Base-by-base conservation (phyloP, 1,140 invertebrate species). In the Aphelinus atriplicis region DNA sequence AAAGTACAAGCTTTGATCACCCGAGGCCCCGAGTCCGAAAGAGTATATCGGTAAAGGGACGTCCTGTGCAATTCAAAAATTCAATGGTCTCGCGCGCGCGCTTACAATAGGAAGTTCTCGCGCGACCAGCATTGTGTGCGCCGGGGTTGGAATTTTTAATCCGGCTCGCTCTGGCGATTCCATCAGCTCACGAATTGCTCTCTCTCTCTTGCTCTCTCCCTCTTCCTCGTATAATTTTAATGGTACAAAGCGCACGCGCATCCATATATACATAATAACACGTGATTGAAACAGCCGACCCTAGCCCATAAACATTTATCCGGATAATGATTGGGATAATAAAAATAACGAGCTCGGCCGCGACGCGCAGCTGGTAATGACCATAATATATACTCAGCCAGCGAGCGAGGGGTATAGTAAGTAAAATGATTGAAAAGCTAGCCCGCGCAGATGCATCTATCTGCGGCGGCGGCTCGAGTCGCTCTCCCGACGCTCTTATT, bases 281-380 rank as follows among this genome's bases (percentile, higher is more conserved):
- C 2, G 42, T 2, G 56, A 68, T 58, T 57, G 45, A 47, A 48
- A 58, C 48, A 56, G 10, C n/a, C 10, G 55, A 58, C 42, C 10
- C 26, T 57, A 7, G n/a, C 2, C 66, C 48, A 68, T 68, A 57
- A 58, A 68, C 55, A 68, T 68, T 68, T 58, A 68, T 68, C 48
- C 55, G 66, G 55, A 7, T 45, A 68, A 58, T 48, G 66, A 68
- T 68, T 58, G 26, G 7, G 53, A 68, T 68, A 48, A 68, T 68
- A 68, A 68, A 68, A 48, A 7, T 68, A 68, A 68, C 4, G 51
- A 58, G 45, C 10, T 47, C 66, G 48, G 43, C 7, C 48, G 51
- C 53, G 65, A 67, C 5, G 50, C 50, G 43, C 56, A 26, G 10
- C 57, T n/a, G 55, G 58, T 68, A 58, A 68, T 47, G 53, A 7